A percentile compares a stretch with the other conserved stretches of the same genome.
These are phyloP conservation scores for Plutomurus gul DNA, from an alignment of 1,140 invertebrate species.

Conservation along the genomic window DNA sequence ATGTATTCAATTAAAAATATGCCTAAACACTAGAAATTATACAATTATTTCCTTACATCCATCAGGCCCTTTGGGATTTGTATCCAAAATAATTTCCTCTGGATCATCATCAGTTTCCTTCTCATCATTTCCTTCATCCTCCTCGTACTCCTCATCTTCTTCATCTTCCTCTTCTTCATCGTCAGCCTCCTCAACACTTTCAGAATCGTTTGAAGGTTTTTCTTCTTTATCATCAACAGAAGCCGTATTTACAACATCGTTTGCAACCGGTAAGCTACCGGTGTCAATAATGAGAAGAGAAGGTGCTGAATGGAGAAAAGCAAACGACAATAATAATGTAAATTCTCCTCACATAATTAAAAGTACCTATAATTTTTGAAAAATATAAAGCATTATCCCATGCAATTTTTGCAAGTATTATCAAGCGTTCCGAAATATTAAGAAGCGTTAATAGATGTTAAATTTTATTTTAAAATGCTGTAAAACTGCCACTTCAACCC, in stretches of 20 bases:
- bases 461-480: too few species aligned
- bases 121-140: slow-evolving; percentile 18
- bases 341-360: too few species aligned
- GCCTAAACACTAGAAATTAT: background rate
- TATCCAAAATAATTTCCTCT: background rate
- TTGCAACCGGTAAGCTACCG: background rate
- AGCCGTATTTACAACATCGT: background rate
- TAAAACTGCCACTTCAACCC: too few species aligned
- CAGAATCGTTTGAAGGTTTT: background rate
- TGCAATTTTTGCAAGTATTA: too few species aligned
- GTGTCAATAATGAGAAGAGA: background rate
- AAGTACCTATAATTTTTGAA: too few species aligned
- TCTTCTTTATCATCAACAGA: background rate
- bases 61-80: background rate
- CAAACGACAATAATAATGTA: too few species aligned
- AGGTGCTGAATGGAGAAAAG: background rate
- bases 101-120: background rate
- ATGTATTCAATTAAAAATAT: background rate
- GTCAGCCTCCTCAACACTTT: background rate
- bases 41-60: background rate
- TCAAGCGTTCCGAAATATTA: too few species aligned
- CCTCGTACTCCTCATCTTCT: slow-evolving; percentile 4
- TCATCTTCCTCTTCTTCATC: slow-evolving; percentile 9
- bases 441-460: too few species aligned
- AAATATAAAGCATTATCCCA: too few species aligned